Evolutionary conservation across 2,888 invertebrate species (phyloP).

Genomic region (Pocota personata): DNA sequence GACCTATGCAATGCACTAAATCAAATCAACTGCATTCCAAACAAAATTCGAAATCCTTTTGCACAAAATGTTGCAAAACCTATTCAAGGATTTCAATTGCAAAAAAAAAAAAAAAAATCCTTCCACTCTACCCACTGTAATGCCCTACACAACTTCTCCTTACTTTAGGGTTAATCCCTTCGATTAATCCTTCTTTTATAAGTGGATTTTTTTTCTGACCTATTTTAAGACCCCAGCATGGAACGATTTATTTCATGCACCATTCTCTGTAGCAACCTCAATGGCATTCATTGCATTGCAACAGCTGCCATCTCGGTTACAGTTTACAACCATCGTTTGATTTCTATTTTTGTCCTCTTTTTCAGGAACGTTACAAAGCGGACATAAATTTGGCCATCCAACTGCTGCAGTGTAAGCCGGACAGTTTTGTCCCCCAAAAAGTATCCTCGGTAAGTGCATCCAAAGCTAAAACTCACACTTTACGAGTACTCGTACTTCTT

Average conservation of each 20-base stretch:
- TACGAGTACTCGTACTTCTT: no score
- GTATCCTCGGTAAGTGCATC: slow-evolving; percentile 91
- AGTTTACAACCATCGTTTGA: slow-evolving; percentile 49
- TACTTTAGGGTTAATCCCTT: slow-evolving; percentile 17
- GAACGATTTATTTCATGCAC: slow-evolving; percentile 30
- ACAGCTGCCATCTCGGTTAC: slow-evolving; percentile 7
- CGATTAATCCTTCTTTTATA: slow-evolving; percentile 4
- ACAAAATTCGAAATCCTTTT: not conserved
- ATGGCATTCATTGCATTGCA: not conserved
- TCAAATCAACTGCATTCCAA: not conserved
- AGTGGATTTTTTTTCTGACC: slow-evolving; percentile 13
- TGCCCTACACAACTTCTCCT: not conserved
- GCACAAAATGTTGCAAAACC: not conserved
- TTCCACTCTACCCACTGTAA: not conserved
- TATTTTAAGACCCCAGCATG: slow-evolving; percentile 20
- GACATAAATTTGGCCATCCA: slow-evolving; percentile 97
- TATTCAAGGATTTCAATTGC: slow-evolving; percentile 7
- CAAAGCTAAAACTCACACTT: not conserved
- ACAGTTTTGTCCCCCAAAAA: slow-evolving; percentile 96
- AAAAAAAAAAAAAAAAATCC: not conserved
- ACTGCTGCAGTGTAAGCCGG: slow-evolving; percentile 96
- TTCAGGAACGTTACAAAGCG: slow-evolving; percentile 95
- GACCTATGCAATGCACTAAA: no score
- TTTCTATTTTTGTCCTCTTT: slow-evolving; percentile 77
- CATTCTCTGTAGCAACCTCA: not conserved